Percentiles rank a stretch among this genome's conserved stretches.
phyloP scores from a whole-genome alignment of 1,140 invertebrate genomes.

The Trichonephila clavata region DNA sequence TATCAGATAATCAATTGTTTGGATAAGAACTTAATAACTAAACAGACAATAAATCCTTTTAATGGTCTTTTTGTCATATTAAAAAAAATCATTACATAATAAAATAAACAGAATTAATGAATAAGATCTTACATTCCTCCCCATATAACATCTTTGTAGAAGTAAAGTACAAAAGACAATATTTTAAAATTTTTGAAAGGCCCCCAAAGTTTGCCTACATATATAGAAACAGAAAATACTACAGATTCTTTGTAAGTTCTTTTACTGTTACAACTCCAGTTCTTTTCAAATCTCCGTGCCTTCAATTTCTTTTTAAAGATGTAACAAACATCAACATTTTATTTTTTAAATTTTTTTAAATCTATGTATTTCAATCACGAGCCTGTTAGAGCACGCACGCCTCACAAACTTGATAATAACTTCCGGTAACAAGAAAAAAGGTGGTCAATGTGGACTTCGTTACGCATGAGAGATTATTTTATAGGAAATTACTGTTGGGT shows the following conservation, averaged over 20 bases:
- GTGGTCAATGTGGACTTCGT: background rate
- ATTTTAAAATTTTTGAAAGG: background rate
- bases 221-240: background rate
- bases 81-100: too few relatives aligned
- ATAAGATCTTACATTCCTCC: too few relatives aligned
- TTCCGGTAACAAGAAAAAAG: slow-evolving; percentile 15
- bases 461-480: background rate
- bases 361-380: background rate
- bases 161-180: background rate
- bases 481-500: slow-evolving; percentile 22
- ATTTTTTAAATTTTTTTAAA: background rate
- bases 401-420: background rate
- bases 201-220: background rate
- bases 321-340: background rate
- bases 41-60: too few relatives aligned
- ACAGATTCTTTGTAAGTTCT: background rate
- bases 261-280: background rate
- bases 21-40: too few relatives aligned
- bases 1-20: too few relatives aligned
- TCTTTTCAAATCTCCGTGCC: background rate
- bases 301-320: background rate
- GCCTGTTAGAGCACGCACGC: background rate
- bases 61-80: too few relatives aligned
- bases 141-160: background rate
- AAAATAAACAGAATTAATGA: too few relatives aligned